phyloP scores from a whole-genome alignment of 2,113 vertebrate genomes.

The Amazona guildingii region DNA sequence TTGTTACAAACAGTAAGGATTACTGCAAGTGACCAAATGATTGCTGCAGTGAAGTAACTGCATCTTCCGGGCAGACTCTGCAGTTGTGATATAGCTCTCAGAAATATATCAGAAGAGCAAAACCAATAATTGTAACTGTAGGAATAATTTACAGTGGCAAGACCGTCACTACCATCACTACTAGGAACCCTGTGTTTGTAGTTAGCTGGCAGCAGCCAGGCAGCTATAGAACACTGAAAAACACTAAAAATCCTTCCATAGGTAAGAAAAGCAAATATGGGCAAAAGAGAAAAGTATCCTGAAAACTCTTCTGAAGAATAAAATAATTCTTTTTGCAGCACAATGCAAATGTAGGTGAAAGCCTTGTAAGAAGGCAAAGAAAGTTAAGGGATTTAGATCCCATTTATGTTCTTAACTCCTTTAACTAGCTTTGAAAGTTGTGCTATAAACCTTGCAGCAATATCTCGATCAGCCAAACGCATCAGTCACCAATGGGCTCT shows the following conservation, averaged over 20 bases:
- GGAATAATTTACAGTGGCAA: background rate
- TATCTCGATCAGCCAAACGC: rapidly evolving
- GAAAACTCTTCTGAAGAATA: background rate
- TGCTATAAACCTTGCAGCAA: background rate
- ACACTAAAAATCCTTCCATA: background rate
- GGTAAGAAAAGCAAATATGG: background rate
- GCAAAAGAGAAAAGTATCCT: background rate
- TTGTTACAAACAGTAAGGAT: background rate
- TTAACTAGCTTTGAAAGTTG: background rate
- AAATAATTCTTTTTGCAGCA: background rate
- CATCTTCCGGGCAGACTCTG: background rate
- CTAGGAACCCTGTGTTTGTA: background rate
- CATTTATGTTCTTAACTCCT: background rate
- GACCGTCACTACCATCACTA: background rate
- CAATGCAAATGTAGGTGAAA: background rate
- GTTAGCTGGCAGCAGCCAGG: background rate
- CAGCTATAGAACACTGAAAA: background rate
- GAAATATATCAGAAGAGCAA: background rate
- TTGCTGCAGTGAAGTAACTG: background rate
- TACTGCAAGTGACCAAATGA: background rate
- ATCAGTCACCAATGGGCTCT: background rate
- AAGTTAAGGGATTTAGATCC: background rate
- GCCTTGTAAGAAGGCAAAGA: background rate
- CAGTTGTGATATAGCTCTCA: background rate
- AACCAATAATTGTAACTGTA: background rate